Percentiles rank a stretch among this genome's conserved stretches.
These are phyloP conservation scores for Tortricodes alternella DNA, from an alignment of 2,888 invertebrate species.

Conservation along the genomic window DNA sequence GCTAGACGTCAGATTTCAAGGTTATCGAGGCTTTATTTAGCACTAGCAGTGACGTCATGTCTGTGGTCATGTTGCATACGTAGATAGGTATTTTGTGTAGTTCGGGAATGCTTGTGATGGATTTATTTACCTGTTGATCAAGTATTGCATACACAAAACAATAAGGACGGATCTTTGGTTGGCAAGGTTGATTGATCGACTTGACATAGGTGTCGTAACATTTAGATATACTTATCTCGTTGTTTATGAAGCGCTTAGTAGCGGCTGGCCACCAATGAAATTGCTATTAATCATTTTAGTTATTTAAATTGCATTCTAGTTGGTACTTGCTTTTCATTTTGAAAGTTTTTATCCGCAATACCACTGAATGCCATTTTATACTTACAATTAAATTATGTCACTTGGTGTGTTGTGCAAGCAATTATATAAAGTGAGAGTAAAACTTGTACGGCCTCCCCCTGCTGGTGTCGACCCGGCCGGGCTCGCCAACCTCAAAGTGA, in stretches of 20 bases:
- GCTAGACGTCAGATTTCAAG: conserved; percentile 6
- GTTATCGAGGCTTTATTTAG: conserved; percentile 6
- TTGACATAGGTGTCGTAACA: too few species aligned
- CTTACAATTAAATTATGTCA: conserved; percentile 51
- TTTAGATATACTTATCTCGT: too few species aligned
- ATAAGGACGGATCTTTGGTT: too few species aligned
- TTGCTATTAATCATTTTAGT: too few species aligned
- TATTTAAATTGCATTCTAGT: too few species aligned
- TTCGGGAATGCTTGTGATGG: too few species aligned
- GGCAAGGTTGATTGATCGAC: too few species aligned
- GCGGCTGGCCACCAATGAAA: too few species aligned
- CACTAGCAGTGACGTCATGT: conserved; percentile 11
- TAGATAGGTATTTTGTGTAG: background rate
- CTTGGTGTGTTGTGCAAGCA: conserved; percentile 48
- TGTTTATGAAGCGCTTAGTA: too few species aligned
- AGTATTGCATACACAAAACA: background rate
- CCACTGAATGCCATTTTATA: background rate
- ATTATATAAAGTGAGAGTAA: conserved; percentile 52
- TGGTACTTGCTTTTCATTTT: background rate
- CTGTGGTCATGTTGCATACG: background rate
- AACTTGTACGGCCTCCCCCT: conserved; percentile 35
- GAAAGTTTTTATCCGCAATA: background rate
- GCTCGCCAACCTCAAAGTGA: conserved; percentile 19
- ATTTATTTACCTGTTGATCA: background rate
- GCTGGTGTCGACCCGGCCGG: conserved; percentile 11